Evolutionary conservation across 2,797 vertebrate genomes (phyloP).

Genomic region (Heterohyrax brucei): DNA sequence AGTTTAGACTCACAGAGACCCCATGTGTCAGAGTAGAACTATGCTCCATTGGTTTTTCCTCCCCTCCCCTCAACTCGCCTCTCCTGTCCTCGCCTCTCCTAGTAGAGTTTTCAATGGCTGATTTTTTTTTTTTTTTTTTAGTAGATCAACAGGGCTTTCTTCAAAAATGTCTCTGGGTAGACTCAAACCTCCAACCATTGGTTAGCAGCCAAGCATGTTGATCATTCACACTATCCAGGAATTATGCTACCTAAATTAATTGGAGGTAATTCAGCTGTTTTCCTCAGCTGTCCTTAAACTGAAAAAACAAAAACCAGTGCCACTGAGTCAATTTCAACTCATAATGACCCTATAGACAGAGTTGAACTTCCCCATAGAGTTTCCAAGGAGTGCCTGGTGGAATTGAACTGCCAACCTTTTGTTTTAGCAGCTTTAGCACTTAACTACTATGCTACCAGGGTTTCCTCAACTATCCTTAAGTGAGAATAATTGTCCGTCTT

Average conservation of each 20-base stretch:
- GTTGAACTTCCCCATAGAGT: too few relatives aligned
- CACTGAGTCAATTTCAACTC: too few relatives aligned
- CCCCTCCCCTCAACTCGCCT: too few relatives aligned
- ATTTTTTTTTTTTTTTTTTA: background rate
- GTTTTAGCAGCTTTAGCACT: too few relatives aligned
- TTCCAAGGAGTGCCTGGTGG: too few relatives aligned
- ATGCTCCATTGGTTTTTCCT: background rate
- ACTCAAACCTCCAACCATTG: too few relatives aligned
- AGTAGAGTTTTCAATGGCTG: background rate
- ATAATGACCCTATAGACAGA: too few relatives aligned
- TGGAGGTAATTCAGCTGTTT: background rate
- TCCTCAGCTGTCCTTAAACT: background rate
- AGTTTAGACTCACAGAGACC: background rate
- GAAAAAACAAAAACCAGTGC: too few relatives aligned
- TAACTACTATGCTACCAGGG: too few relatives aligned
- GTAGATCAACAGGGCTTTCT: background rate
- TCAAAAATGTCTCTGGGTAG: background rate
- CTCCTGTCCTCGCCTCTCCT: too few relatives aligned
- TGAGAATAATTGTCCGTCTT: background rate
- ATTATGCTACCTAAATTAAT: background rate
- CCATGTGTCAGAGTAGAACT: background rate
- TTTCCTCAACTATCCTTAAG: too few relatives aligned
- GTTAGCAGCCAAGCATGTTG: background rate
- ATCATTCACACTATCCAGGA: background rate
- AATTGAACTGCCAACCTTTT: too few relatives aligned